Percentiles rank a stretch among this genome's conserved stretches.
Evolutionary conservation across 2,797 vertebrate genomes (phyloP).

Genomic region (Todus mexicanus): DNA sequence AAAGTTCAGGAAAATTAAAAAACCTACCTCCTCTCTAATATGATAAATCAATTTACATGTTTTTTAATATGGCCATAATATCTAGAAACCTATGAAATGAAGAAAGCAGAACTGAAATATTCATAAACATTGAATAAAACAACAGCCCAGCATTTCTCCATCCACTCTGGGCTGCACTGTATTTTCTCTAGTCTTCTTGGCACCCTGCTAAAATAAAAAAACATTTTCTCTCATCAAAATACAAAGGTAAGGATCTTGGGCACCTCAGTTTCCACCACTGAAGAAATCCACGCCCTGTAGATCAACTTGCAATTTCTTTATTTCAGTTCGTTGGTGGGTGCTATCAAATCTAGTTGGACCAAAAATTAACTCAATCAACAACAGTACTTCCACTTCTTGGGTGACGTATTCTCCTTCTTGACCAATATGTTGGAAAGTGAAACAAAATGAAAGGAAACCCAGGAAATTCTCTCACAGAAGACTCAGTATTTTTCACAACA

Average conservation of each 20-base stretch:
- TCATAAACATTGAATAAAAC: neutral
- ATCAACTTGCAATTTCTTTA: neutral
- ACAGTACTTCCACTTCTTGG: neutral
- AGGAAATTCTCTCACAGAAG: neutral
- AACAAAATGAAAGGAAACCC: neutral
- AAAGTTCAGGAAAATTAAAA: neutral
- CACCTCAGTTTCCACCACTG: neutral
- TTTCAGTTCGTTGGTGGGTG: rapidly evolving
- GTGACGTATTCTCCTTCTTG: neutral
- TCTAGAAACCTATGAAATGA: neutral
- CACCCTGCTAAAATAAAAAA: neutral
- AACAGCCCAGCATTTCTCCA: neutral
- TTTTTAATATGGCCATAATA: neutral
- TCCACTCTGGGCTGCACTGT: neutral
- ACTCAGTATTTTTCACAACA: neutral
- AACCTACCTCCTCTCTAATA: neutral
- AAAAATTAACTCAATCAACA: neutral
- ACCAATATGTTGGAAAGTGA: neutral
- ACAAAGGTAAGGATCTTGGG: neutral
- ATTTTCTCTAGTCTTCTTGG: neutral
- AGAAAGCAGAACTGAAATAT: neutral
- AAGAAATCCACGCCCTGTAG: neutral
- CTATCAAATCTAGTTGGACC: neutral
- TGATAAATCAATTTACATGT: neutral
- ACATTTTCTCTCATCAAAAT: neutral